A percentile compares a stretch with the other conserved stretches of the same genome.
Conservation (phyloP, 1,140 invertebrate species). For the Aleiodes sp. region DNA sequence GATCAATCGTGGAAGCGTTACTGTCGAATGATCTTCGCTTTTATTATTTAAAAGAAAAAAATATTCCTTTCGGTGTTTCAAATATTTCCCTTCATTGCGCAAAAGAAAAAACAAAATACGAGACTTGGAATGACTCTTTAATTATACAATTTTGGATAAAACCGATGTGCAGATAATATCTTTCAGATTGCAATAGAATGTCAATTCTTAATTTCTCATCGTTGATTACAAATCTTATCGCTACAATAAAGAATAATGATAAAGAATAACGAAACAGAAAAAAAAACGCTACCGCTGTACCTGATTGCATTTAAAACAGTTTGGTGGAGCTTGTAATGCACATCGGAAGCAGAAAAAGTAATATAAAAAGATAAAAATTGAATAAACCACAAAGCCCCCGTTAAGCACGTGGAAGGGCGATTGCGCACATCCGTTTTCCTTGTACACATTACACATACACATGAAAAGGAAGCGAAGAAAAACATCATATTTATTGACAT, state of each 20-base stretch:
- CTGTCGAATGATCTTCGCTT: constrained; percentile 19
- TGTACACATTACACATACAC: background rate
- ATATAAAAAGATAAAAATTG: background rate
- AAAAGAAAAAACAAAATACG: constrained; percentile 10
- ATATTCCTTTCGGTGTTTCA: no score
- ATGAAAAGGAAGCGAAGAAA: background rate
- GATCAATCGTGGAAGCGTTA: background rate
- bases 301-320: constrained; percentile 33
- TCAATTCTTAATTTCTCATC: background rate
- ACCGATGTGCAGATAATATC: background rate
- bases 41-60: no score
- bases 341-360: background rate
- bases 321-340: background rate
- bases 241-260: constrained; percentile 5
- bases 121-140: background rate
- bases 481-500: constrained; percentile 24
- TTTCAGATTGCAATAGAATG: background rate
- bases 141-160: background rate
- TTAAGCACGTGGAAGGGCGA: constrained; percentile 1
- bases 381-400: background rate
- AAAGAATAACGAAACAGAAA: background rate
- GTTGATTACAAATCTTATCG: background rate
- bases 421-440: constrained; percentile 11
- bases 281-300: constrained; percentile 31
- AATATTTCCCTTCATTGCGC: background rate